phyloP scores from a whole-genome alignment of 2,888 invertebrate species.

The Leucophenga montana region DNA sequence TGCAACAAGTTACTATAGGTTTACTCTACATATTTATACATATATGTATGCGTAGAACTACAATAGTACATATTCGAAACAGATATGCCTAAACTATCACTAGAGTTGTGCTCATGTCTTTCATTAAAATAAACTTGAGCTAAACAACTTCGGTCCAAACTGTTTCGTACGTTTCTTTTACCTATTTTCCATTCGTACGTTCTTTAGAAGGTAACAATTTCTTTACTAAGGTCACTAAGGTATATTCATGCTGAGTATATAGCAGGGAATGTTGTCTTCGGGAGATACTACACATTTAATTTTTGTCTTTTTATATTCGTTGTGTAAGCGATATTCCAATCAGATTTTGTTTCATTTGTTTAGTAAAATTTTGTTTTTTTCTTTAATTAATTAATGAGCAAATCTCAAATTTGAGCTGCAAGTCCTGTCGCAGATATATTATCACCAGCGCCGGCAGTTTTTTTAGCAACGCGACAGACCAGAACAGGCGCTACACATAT shows the following conservation, averaged over 20 bases:
- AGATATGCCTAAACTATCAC: constrained; percentile 23
- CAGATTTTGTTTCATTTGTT: constrained; percentile 35
- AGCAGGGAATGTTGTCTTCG: constrained; percentile 38
- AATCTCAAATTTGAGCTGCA: constrained; percentile 76
- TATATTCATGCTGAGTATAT: constrained; percentile 40
- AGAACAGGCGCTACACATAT: constrained; percentile 89
- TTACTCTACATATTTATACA: constrained; percentile 32
- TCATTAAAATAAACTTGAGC: constrained; percentile 26
- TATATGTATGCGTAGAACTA: constrained; percentile 37
- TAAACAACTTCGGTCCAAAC: constrained; percentile 38
- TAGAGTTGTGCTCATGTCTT: constrained; percentile 24
- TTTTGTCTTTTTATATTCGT: constrained; percentile 19
- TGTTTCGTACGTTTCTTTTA: constrained; percentile 34
- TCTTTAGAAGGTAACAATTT: constrained; percentile 58
- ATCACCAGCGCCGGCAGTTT: constrained; percentile 91
- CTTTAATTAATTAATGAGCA: too few species aligned
- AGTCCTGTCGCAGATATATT: constrained; percentile 92
- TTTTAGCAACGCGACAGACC: constrained; percentile 85
- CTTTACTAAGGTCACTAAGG: constrained; percentile 61
- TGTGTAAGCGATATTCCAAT: constrained; percentile 37
- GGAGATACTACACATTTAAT: background rate
- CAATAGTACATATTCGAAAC: background rate
- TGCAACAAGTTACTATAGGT: constrained; percentile 24
- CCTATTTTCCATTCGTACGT: constrained; percentile 38
- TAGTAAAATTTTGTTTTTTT: constrained; percentile 44